phyloP scores from a whole-genome alignment of 2,797 vertebrate genomes.

The Naso thynnoides region DNA sequence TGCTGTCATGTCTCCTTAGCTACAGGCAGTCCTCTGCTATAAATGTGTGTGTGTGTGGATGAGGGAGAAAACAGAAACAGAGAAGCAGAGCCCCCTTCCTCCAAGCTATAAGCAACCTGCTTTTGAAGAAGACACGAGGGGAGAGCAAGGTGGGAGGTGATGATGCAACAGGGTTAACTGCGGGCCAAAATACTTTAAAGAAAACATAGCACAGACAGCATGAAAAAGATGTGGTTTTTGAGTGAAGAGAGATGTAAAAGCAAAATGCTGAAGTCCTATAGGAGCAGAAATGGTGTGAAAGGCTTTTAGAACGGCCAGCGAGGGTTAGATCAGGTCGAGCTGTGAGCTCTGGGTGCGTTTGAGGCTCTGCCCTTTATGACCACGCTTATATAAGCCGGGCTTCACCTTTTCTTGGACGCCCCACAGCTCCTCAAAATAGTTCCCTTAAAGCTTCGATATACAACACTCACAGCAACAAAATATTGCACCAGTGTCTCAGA shows the following conservation, averaged over 20 bases:
- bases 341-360: constrained; percentile 21
- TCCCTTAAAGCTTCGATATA: not conserved
- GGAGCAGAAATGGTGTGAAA: constrained; percentile 8
- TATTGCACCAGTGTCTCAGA: too few relatives aligned
- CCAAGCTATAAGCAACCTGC: constrained; percentile 22
- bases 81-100: constrained; percentile 20
- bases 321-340: constrained; percentile 3
- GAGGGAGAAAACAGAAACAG: constrained; percentile 17
- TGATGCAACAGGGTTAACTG: constrained; percentile 51
- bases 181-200: constrained; percentile 38
- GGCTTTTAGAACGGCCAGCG: not conserved
- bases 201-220: constrained; percentile 36
- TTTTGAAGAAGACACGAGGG: constrained; percentile 35
- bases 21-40: constrained; percentile 27
- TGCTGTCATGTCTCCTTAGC: constrained; percentile 54
- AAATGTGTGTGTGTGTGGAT: not conserved
- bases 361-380: constrained; percentile 39
- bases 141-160: constrained; percentile 38
- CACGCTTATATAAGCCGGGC: constrained; percentile 28
- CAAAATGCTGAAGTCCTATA: not conserved
- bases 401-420: constrained; percentile 18
- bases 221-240: constrained; percentile 20
- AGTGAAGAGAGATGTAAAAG: constrained; percentile 25
- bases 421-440: constrained; percentile 19
- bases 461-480: too few relatives aligned